Conservation (phyloP, 2,888 invertebrate species). For the Lepidonotus clava region DNA sequence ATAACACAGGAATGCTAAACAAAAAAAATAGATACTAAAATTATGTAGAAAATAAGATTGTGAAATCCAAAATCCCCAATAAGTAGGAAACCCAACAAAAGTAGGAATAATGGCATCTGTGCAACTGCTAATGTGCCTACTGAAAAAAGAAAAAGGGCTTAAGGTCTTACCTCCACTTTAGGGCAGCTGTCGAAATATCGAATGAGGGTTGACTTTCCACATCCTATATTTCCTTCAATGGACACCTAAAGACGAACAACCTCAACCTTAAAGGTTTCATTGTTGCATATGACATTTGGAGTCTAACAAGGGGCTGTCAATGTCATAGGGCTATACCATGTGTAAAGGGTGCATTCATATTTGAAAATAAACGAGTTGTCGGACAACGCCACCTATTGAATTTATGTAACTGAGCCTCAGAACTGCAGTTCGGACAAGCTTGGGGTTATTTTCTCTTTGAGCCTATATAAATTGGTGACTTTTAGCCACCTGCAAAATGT, state of each 20-base stretch:
- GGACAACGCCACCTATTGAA: not conserved
- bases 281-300: not conserved
- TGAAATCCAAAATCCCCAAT: no score
- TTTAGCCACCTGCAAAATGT: not conserved
- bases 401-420: not conserved
- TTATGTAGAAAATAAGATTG: no score
- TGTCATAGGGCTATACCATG: not conserved
- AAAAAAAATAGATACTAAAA: no score
- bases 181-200: constrained; percentile 74
- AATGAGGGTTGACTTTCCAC: constrained; percentile 78
- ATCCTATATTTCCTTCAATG: constrained; percentile 79
- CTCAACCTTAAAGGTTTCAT: not conserved
- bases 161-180: constrained; percentile 71
- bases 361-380: not conserved
- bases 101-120: no score
- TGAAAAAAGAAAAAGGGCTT: not conserved
- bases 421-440: no score
- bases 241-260: constrained; percentile 70
- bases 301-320: not conserved
- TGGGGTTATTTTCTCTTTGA: not conserved
- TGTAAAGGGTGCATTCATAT: not conserved
- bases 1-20: no score
- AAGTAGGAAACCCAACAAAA: no score
- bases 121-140: no score
- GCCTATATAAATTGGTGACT: not conserved